These are phyloP conservation scores for Sternarchorhynchus goeldii DNA, from an alignment of 2,797 vertebrate genomes.

Conservation along the genomic window DNA sequence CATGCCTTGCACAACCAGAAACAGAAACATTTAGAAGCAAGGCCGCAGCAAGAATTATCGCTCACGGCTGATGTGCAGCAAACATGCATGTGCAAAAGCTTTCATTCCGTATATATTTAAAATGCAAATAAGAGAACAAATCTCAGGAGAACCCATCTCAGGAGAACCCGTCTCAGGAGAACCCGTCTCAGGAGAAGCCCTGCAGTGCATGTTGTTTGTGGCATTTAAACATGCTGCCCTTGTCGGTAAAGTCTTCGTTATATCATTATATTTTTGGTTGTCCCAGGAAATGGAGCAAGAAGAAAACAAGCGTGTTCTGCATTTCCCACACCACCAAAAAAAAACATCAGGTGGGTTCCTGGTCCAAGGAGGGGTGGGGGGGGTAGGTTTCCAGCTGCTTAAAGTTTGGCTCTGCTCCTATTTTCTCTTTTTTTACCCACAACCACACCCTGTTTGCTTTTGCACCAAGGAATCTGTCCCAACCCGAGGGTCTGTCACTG, in stretches of 20 bases:
- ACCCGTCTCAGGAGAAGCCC: no score
- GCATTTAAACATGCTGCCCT: no score
- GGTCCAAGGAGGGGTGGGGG: conserved; percentile 34
- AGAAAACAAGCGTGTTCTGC: conserved; percentile 54
- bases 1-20: no score
- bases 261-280: conserved; percentile 1
- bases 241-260: background rate
- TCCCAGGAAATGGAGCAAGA: conserved; percentile 40
- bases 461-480: conserved; percentile 56
- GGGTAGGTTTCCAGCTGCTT: conserved; percentile 40
- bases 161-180: no score
- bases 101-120: background rate
- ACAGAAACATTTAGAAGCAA: no score
- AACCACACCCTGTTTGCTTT: conserved; percentile 58
- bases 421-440: background rate
- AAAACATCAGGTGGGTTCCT: conserved; percentile 65
- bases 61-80: no score
- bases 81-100: no score
- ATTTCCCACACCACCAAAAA: conserved; percentile 55
- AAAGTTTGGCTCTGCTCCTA: conserved; percentile 15
- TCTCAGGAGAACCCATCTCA: no score
- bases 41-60: no score
- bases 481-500: conserved; percentile 50
- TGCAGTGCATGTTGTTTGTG: no score
- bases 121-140: no score